Evolutionary conservation across 2,888 invertebrate genomes (phyloP), one percentile per base, ranked within the genome.

Genomic region (Stramonita haemastoma): DNA sequence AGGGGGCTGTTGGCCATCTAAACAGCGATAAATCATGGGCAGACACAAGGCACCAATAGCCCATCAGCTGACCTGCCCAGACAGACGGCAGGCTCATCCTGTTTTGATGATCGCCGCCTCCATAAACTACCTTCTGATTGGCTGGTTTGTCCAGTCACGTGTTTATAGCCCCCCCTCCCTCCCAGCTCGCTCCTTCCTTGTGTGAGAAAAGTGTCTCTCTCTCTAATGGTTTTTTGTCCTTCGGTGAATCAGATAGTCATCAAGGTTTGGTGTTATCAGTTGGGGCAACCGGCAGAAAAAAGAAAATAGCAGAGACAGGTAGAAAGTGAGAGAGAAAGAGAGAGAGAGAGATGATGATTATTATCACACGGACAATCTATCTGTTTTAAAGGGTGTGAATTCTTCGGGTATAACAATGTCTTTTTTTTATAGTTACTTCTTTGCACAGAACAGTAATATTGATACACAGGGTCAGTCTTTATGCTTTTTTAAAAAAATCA

Each of bases 101-200:
- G 79, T 79, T 79, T 73, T 79, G 17, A 73, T n/a, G 26, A 73
- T 22, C 73, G 73, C n/a, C n/a, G 11, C 26, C 19, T 73, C n/a
- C 46, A 46, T 83, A 83, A 81, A 83, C 81, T 29, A 26, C 81
- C 46, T 83, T 36, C 22, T 83, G 81, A 81, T 83, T 36, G 81
- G 36, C 81, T 83, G 32, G 81, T 83, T 83, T 36, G 36, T 36
- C 22, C 46, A 26, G 81, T 83, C 46, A 22, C 22, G 81, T 29
- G 73, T 46, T 13, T 22, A 36, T n/a, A 77, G 29, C 13, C 29
- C 17, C 60, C 22, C 57, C 57, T 57, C 11, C 17, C 17, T 57
- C 57, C 57, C 11, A 8, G 60, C 46, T 66, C 26, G 1, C 66
- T 66, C 66, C 66, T 17, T 66, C 26, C 26, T 2, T 13, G 66